These are phyloP conservation scores for Notarius lentiginosus DNA, from an alignment of 2,113 vertebrate genomes.

Conservation along the genomic window DNA sequence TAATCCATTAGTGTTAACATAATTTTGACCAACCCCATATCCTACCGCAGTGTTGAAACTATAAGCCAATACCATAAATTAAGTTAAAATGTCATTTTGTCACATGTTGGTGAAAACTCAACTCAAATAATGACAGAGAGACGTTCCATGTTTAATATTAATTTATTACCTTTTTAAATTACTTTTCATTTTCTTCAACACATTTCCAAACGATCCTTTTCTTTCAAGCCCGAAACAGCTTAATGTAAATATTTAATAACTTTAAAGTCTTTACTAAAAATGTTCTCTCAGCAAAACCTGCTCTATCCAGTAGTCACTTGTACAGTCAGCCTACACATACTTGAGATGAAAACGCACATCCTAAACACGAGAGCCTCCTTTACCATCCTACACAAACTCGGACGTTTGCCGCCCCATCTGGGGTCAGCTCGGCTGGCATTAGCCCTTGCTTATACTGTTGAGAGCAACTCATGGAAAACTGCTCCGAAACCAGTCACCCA, in stretches of 20 bases:
- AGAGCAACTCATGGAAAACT: slow-evolving; percentile 3
- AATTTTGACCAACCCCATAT: too few species aligned
- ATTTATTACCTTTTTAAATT: slow-evolving; percentile 73
- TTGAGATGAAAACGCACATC: slow-evolving; percentile 21
- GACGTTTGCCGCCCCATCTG: not conserved
- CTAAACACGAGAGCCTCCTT: slow-evolving; percentile 53
- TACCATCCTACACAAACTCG: slow-evolving; percentile 38
- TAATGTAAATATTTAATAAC: slow-evolving; percentile 58
- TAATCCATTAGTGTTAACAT: too few species aligned
- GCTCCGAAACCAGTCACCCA: slow-evolving; percentile 18
- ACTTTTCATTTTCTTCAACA: slow-evolving; percentile 66
- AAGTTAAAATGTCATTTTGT: not conserved
- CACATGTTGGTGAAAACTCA: not conserved
- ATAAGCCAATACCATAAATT: not conserved
- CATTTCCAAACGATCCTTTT: slow-evolving; percentile 49
- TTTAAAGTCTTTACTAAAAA: slow-evolving; percentile 52
- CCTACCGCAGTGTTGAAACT: not conserved
- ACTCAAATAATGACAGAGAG: slow-evolving; percentile 50
- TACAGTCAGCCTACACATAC: slow-evolving; percentile 25
- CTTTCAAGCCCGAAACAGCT: slow-evolving; percentile 59
- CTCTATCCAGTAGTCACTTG: slow-evolving; percentile 34
- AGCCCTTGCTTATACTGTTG: slow-evolving; percentile 25
- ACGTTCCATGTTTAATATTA: slow-evolving; percentile 70
- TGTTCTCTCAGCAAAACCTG: slow-evolving; percentile 39
- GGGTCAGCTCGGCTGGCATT: slow-evolving; percentile 15